These are phyloP conservation scores for Chiloscyllium plagiosum DNA, from an alignment of 2,113 vertebrate genomes.

Conservation along the genomic window DNA sequence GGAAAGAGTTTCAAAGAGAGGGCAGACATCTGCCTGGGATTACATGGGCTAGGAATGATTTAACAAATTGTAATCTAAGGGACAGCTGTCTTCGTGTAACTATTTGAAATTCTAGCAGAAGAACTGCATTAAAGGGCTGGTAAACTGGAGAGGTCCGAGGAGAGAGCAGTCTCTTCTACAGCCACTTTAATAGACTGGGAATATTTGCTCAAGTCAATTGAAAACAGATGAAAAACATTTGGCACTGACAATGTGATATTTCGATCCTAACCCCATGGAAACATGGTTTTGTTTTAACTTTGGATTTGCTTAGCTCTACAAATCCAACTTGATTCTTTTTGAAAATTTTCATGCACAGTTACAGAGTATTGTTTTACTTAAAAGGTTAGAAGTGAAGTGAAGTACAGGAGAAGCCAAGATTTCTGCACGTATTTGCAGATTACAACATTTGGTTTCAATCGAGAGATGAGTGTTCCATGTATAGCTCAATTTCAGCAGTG, in stretches of 20 bases:
- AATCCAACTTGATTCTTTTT: background rate
- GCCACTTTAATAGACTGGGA: background rate
- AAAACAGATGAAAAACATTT: constrained; percentile 35
- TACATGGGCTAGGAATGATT: constrained; percentile 13
- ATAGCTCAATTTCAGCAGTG: constrained; percentile 11
- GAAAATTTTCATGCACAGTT: background rate
- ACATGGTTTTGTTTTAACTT: constrained; percentile 22
- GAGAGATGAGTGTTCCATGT: constrained; percentile 5
- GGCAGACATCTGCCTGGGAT: constrained; percentile 11
- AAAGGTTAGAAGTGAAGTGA: constrained; percentile 29
- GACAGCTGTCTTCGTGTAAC: background rate
- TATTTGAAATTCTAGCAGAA: constrained; percentile 19
- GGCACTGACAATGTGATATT: constrained; percentile 11
- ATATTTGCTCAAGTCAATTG: constrained; percentile 32
- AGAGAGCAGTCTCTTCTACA: background rate
- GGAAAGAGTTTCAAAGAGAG: constrained; percentile 12
- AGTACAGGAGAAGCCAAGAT: background rate
- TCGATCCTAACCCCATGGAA: constrained; percentile 10
- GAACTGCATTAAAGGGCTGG: constrained; percentile 11
- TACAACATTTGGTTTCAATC: constrained; percentile 36
- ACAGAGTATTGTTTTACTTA: constrained; percentile 26
- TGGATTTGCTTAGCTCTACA: background rate
- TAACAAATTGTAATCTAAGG: constrained; percentile 25
- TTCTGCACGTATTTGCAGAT: background rate
- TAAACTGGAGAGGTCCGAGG: background rate